Conservation (phyloP, 2,888 invertebrate species). For the Lamellibrachia satsuma region DNA sequence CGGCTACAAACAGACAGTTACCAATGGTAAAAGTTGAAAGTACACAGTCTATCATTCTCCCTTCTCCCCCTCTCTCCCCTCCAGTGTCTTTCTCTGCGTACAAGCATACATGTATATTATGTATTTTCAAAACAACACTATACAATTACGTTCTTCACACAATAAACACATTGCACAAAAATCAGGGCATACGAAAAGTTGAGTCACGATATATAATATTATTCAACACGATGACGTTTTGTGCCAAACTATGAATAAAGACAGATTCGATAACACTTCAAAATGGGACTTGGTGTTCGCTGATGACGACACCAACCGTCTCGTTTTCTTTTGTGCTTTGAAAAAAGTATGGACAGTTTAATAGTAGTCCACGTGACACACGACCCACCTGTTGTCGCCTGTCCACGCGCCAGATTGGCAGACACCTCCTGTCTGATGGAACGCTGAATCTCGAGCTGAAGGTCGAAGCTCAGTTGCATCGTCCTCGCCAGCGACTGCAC, state of each 20-base stretch:
- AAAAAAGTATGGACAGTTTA: background rate
- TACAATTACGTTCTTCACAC: background rate
- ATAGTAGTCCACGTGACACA: background rate
- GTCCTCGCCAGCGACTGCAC: conserved; percentile 61
- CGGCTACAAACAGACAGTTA: background rate
- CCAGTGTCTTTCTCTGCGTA: background rate
- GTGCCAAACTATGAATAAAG: background rate
- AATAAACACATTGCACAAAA: background rate
- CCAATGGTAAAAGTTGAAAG: background rate
- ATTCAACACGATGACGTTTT: background rate
- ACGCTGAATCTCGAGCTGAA: conserved; percentile 63
- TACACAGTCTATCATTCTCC: background rate
- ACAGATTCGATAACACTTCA: background rate
- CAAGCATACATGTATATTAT: too few species aligned
- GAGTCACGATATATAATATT: background rate
- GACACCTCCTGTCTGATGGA: conserved; percentile 65
- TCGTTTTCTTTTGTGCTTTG: background rate
- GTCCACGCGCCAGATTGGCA: conserved; percentile 40
- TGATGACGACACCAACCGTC: background rate
- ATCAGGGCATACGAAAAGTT: background rate
- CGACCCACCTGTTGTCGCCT: background rate
- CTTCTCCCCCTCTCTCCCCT: background rate
- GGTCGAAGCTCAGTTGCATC: conserved; percentile 60
- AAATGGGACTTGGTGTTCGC: background rate
- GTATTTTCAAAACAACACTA: background rate